Evolutionary conservation across 2,888 invertebrate genomes (phyloP).

Genomic region (Protophormia terraenovae): DNA sequence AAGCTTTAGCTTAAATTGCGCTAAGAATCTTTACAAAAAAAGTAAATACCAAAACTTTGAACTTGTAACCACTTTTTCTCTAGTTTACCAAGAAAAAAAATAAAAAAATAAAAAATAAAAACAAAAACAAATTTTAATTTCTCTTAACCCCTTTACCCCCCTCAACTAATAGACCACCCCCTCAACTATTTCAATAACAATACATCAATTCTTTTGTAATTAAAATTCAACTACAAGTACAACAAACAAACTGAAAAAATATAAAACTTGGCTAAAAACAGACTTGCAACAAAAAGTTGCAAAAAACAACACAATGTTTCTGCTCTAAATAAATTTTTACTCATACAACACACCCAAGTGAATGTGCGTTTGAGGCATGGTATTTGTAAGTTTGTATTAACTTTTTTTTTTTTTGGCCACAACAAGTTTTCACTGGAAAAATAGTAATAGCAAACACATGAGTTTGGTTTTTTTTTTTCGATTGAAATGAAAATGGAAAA

Average conservation of each 20-base stretch:
- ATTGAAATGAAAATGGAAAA: constrained; percentile 52
- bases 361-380: background rate
- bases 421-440: constrained; percentile 59
- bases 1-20: too few species aligned
- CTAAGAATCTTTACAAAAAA: background rate
- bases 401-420: constrained; percentile 32
- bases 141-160: background rate
- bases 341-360: background rate
- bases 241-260: too few species aligned
- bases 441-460: constrained; percentile 44
- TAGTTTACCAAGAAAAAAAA: background rate
- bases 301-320: constrained; percentile 41
- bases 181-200: constrained; percentile 5
- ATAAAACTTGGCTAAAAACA: constrained; percentile 41
- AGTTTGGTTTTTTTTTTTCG: background rate
- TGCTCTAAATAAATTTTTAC: constrained; percentile 59
- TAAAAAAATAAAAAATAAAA: background rate
- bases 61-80: constrained; percentile 39
- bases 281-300: constrained; percentile 40
- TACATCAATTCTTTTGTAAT: constrained; percentile 58
- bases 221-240: constrained; percentile 41
- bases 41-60: constrained; percentile 17
- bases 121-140: too few species aligned
- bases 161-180: background rate
- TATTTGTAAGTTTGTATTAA: background rate